Evolutionary conservation across 2,797 vertebrate genomes (phyloP), one percentile per base, ranked within the genome.

Genomic region (Mallotus villosus): DNA sequence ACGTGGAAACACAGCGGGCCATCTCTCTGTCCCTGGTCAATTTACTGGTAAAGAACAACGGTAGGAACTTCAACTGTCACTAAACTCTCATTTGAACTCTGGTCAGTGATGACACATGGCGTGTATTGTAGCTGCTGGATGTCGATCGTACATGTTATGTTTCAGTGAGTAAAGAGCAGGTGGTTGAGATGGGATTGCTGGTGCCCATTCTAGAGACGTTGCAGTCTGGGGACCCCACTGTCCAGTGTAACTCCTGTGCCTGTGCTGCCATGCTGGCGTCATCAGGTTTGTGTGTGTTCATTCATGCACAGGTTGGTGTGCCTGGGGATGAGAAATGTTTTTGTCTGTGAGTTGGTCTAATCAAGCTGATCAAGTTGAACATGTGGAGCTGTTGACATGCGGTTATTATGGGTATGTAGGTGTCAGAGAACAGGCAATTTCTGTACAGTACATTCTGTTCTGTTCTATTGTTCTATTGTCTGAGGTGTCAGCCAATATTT

Each of bases 241-340:
- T 94, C 68, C 93, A 94, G 82, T 93, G 92, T 75, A 93, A 95
- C 81, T 93, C 94, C 24, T 94, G 93, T 81, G 93, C 93, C 46
- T 95, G 94, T 29, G 68, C 93, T 32, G 89, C 89, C 88, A 83
- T 85, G 84, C 82, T 95, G 79, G 90, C 92, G 46, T 87, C 91
- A 58, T 92, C 93, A 83, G 94, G 94, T 95, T 46, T 79, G 91
- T 82, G 22, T 17, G n/a, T 22, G 17, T 14, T 19, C 29, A 21
- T 9, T 49, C 11, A 17, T 49, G 19, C 29, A 57, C 51, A 55
- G 67, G 5, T 8, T 37, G 55, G 51, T 55, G 51, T 19, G 9
- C n/a, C 21, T 12, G 5, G 57, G 37, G 2, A 69, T 4, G 11
- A 2, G 27, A 70, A n/a, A 24, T 19, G 41, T 24, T 22, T 4